Conservation (phyloP, 2,113 vertebrate genomes). For the Synodontis membranacea region DNA sequence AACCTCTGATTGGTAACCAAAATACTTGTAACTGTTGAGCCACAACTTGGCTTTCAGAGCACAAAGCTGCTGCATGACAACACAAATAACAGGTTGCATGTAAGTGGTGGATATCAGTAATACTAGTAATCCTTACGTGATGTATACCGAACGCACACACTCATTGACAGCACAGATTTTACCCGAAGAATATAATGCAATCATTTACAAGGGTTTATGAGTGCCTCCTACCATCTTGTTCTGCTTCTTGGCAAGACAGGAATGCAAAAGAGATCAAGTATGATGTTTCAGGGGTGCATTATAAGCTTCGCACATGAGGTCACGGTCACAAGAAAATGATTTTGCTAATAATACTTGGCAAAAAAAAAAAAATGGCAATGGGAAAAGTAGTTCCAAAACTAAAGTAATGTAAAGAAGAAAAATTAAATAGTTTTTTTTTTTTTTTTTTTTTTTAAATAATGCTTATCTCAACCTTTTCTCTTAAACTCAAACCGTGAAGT, state of each 20-base stretch:
- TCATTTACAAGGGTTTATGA: background rate
- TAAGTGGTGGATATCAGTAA: too few species aligned
- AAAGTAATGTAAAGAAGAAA: background rate
- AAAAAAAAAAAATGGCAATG: background rate
- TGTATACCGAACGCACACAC: too few species aligned
- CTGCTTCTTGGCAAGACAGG: background rate
- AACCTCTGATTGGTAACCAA: too few species aligned
- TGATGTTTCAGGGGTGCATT: too few species aligned
- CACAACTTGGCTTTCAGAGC: background rate
- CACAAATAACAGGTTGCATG: background rate
- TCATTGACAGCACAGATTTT: too few species aligned
- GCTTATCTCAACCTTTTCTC: background rate
- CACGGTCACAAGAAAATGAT: background rate
- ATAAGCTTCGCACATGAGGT: background rate
- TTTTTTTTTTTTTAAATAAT: too few species aligned
- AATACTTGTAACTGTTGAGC: too few species aligned
- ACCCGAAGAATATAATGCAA: too few species aligned
- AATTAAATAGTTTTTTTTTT: too few species aligned
- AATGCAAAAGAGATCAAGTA: background rate
- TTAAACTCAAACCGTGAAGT: background rate
- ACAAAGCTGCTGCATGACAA: background rate
- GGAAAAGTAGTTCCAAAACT: background rate
- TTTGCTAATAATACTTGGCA: background rate
- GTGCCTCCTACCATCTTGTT: background rate
- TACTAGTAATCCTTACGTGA: too few species aligned